A percentile compares a stretch with the other conserved stretches of the same genome.
phyloP scores from a whole-genome alignment of 2,113 vertebrate genomes.

The Smithornis capensis region DNA sequence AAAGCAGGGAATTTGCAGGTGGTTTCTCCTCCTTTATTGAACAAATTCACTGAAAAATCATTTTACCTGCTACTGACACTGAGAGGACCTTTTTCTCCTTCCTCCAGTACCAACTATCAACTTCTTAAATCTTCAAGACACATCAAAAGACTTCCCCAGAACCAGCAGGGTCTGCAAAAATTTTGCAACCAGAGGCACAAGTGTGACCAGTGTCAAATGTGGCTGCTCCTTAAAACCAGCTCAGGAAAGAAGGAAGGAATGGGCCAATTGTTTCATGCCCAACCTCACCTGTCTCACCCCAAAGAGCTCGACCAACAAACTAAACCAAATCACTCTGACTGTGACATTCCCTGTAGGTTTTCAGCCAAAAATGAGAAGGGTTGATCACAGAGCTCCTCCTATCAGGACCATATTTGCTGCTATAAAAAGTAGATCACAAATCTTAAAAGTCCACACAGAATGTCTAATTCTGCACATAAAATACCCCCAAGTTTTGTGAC shows the following conservation, averaged over 20 bases:
- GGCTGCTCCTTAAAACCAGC: background rate
- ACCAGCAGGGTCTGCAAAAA: background rate
- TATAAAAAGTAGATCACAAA: background rate
- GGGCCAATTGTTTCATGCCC: background rate
- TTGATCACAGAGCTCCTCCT: background rate
- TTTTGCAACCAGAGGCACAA: background rate
- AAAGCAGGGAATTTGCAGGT: background rate
- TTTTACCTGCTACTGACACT: accelerated
- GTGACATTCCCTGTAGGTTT: background rate
- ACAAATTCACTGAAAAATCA: background rate
- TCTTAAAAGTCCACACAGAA: background rate
- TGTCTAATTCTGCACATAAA: background rate
- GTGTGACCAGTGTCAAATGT: background rate
- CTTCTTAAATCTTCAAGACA: background rate
- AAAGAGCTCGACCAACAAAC: background rate
- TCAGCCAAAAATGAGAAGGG: background rate
- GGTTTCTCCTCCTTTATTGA: background rate
- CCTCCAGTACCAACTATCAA: background rate
- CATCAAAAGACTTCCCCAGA: background rate
- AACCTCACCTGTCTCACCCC: background rate
- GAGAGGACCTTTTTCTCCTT: background rate
- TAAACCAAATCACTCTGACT: background rate
- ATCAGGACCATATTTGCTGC: background rate
- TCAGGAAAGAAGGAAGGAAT: background rate
- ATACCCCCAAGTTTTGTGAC: background rate